Percentiles rank a stretch among this genome's conserved stretches.
Conservation (phyloP, 2,113 vertebrate species). For the Spheniscus mendiculus region DNA sequence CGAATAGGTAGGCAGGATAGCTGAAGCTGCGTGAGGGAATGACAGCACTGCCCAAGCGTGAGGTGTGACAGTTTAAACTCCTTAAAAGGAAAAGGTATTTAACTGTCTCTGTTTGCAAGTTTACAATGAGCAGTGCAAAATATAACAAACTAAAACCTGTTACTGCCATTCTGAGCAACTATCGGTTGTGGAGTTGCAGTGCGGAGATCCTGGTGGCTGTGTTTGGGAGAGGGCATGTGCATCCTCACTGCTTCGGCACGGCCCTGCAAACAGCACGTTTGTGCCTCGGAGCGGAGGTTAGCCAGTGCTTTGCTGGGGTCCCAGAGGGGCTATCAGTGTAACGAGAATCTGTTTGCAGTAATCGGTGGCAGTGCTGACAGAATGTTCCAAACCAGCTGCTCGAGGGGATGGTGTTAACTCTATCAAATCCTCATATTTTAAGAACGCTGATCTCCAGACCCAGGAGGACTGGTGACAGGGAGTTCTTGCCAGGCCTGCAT, state of each 20-base stretch:
- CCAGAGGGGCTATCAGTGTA: constrained; percentile 88
- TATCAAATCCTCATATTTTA: constrained; percentile 93
- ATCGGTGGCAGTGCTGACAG: constrained; percentile 92
- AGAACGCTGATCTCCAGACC: constrained; percentile 85
- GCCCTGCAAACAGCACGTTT: not conserved
- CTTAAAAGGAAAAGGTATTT: not conserved
- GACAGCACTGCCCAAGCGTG: not conserved
- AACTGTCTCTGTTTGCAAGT: not conserved
- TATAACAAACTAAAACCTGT: not conserved
- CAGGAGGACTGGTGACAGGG: constrained; percentile 77
- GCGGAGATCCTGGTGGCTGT: fast-evolving
- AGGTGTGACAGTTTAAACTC: not conserved
- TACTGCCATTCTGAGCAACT: not conserved
- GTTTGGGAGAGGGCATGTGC: not conserved
- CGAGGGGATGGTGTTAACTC: constrained; percentile 81
- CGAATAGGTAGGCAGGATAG: not conserved
- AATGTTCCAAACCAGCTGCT: constrained; percentile 97
- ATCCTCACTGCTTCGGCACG: not conserved
- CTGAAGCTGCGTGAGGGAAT: not conserved
- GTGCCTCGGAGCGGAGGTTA: constrained; percentile 28
- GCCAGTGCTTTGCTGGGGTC: constrained; percentile 72
- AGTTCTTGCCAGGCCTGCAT: constrained; percentile 74
- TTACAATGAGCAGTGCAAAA: not conserved
- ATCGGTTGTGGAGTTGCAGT: not conserved
- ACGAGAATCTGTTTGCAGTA: constrained; percentile 90